Conservation (phyloP, 2,888 invertebrate genomes). For the Drosophila formosana region DNA sequence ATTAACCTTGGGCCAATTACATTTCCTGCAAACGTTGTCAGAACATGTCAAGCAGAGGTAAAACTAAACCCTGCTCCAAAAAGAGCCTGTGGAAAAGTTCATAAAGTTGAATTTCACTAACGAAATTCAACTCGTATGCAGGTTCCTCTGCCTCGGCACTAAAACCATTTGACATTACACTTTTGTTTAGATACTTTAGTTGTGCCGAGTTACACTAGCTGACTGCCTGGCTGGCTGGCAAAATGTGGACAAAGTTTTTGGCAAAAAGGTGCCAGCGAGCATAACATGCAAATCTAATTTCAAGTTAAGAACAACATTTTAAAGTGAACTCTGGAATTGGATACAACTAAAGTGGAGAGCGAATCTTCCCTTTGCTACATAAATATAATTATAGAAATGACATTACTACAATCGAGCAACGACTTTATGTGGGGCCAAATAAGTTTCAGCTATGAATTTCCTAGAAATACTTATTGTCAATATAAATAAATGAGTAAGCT, state of each 20-base stretch:
- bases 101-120: constrained; percentile 65
- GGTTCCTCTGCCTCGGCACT: constrained; percentile 34
- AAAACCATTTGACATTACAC: constrained; percentile 73
- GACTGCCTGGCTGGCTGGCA: background rate
- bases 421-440: background rate
- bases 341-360: background rate
- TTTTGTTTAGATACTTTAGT: constrained; percentile 61
- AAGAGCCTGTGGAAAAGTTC: constrained; percentile 50
- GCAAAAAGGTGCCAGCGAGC: constrained; percentile 54
- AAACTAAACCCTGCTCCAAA: constrained; percentile 21
- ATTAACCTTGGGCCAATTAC: constrained; percentile 23
- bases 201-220: constrained; percentile 1
- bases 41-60: constrained; percentile 23
- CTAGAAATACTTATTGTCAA: background rate
- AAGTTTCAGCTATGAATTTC: background rate
- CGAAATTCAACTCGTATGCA: constrained; percentile 55
- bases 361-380: background rate
- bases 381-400: constrained; percentile 13
- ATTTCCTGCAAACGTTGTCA: constrained; percentile 15
- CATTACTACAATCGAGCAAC: background rate
- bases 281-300: constrained; percentile 75
- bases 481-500: too few species aligned
- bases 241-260: constrained; percentile 53
- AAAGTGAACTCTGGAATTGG: constrained; percentile 12
- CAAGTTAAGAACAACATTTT: constrained; percentile 63